Base-by-base conservation (phyloP, 2,888 invertebrate species). In the Disparrhopalites patrizii region DNA sequence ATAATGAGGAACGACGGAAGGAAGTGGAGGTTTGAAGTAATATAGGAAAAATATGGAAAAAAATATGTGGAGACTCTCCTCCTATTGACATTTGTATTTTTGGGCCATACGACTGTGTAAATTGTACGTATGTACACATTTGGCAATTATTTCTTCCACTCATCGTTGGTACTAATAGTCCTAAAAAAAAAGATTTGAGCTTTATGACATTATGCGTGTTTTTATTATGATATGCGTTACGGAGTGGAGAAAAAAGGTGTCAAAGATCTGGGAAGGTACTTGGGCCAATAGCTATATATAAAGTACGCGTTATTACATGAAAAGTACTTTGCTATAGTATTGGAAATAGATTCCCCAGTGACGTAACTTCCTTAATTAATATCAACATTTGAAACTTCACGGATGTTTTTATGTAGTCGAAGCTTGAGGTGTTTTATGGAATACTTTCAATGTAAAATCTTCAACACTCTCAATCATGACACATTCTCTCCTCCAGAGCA, bases 111-210 rank as follows among this genome's bases (percentile, higher is more conserved):
- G n/a, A n/a, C n/a, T n/a, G n/a, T n/a, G n/a, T n/a, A n/a, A n/a
- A n/a, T n/a, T n/a, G n/a, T n/a, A n/a, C n/a, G 47, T 47, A 47
- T 15, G 25, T 36, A 25, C 8, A 25, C 20, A 74, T 75, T 73
- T n/a, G 86, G 88, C 84, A 90, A 90, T 83, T 96, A 80, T 87
- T 93, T 68, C 79, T 88, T 65, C n/a, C n/a, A n/a, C n/a, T n/a
- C n/a, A n/a, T n/a, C n/a, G n/a, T n/a, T n/a, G n/a, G n/a, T n/a
- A n/a, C n/a, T n/a, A n/a, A n/a, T n/a, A n/a, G n/a, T n/a, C n/a
- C n/a, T n/a, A n/a, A n/a, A n/a, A n/a, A n/a, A n/a, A n/a, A n/a
- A n/a, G n/a, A n/a, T n/a, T 89, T 90, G 78, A 94, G 93, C 13
- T 91, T 91, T n/a, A n/a, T n/a, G n/a, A n/a, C n/a, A n/a, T n/a